phyloP scores from a whole-genome alignment of 2,888 invertebrate species.

The Zygaena filipendulae region DNA sequence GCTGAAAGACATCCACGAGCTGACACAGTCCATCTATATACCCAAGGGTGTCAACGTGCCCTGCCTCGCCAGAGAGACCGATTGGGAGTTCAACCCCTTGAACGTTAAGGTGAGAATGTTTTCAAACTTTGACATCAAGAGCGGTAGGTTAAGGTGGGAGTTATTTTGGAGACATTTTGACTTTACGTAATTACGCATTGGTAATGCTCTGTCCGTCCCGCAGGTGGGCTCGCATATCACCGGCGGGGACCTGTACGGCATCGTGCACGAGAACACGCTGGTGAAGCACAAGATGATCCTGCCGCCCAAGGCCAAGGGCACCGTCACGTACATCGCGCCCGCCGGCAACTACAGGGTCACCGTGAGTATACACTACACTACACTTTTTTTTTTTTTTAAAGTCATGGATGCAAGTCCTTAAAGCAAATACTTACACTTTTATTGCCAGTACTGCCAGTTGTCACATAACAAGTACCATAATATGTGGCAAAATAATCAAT shows the following conservation, averaged over 20 bases:
- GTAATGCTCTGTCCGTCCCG: no score
- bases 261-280: slow-evolving; percentile 96
- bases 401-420: no score
- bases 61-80: slow-evolving; percentile 79
- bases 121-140: no score
- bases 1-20: slow-evolving; percentile 93
- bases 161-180: no score
- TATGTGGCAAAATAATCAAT: no score
- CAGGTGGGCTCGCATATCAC: slow-evolving; percentile 97
- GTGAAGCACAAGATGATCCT: slow-evolving; percentile 97
- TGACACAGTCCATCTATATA: slow-evolving; percentile 98
- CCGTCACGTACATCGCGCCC: slow-evolving; percentile 94
- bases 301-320: slow-evolving; percentile 95
- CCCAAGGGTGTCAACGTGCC: slow-evolving; percentile 98
- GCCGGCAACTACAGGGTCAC: slow-evolving; percentile 94
- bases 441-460: no score
- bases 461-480: no score
- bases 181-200: no score
- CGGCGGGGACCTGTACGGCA: slow-evolving; percentile 96
- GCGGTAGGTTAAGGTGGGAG: background rate
- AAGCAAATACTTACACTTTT: no score
- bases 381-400: slow-evolving; percentile 1
- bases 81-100: slow-evolving; percentile 94
- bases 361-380: slow-evolving; percentile 74
- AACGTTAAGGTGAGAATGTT: slow-evolving; percentile 74